Percentiles rank a stretch among this genome's conserved stretches.
Evolutionary conservation across 37 sponge, comb jelly and placozoan species (phyloP).

Genomic region (Eunapius fragilis): DNA sequence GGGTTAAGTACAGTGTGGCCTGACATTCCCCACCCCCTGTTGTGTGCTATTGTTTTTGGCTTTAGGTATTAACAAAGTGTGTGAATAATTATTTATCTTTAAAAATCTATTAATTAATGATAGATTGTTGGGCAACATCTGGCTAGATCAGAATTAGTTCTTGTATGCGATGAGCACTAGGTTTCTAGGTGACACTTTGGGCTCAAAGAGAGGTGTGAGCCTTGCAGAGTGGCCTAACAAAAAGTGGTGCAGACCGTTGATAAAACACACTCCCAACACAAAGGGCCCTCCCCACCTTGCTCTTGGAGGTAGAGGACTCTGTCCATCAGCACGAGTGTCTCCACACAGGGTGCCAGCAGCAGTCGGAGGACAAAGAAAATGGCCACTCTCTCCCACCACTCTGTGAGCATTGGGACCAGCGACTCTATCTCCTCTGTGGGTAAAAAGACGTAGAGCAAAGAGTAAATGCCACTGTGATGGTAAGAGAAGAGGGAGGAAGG

Average conservation of each 20-base stretch:
- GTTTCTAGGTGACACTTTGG: conserved; percentile 72
- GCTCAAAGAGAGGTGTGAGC: conserved; percentile 65
- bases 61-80: not conserved
- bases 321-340: conserved; percentile 74
- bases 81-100: not conserved
- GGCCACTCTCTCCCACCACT: conserved; percentile 58
- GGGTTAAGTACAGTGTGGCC: conserved; percentile 74
- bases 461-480: no score
- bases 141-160: not conserved
- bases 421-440: conserved; percentile 22
- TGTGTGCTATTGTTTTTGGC: not conserved
- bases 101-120: no score
- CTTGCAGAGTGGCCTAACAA: conserved; percentile 19
- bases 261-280: not conserved
- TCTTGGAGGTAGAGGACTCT: conserved; percentile 62
- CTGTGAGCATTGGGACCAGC: conserved; percentile 20
- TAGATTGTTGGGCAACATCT: no score
- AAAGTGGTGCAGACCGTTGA: not conserved
- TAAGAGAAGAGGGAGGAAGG: no score
- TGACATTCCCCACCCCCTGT: not conserved
- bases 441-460: not conserved
- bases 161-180: conserved; percentile 33
- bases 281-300: conserved; percentile 25
- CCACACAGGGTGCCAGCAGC: conserved; percentile 79
- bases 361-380: conserved; percentile 75